Evolutionary conservation across 2,888 invertebrate species (phyloP).

Genomic region (Brassicogethes aeneus): DNA sequence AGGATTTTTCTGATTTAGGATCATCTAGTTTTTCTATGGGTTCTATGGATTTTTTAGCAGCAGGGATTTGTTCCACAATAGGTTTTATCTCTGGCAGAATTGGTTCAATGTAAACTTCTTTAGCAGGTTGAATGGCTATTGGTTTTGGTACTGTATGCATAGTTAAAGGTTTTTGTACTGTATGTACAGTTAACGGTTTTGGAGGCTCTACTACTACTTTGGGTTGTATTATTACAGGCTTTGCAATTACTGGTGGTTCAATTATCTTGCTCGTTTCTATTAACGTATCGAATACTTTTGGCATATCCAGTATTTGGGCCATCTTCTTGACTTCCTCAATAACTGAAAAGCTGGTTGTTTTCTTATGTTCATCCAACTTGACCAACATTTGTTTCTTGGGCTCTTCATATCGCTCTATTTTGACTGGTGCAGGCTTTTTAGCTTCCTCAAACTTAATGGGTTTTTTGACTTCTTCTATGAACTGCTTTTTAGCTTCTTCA

Average conservation of each 20-base stretch:
- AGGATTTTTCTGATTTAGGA: slow-evolving; percentile 25
- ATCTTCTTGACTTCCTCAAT: slow-evolving; percentile 2
- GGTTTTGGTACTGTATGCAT: slow-evolving; percentile 14
- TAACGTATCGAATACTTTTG: background rate
- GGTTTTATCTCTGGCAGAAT: slow-evolving; percentile 2
- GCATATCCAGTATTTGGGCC: slow-evolving; percentile 2
- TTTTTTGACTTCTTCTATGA: slow-evolving; percentile 40
- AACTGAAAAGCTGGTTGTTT: no score
- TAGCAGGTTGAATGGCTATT: slow-evolving; percentile 6
- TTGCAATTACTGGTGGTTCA: background rate
- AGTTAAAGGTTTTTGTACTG: slow-evolving; percentile 15
- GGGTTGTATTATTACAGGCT: background rate
- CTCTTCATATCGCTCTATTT: background rate
- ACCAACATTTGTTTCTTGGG: background rate
- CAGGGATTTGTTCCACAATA: slow-evolving; percentile 7
- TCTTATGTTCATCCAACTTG: background rate
- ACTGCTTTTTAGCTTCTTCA: slow-evolving; percentile 47
- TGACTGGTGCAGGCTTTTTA: background rate
- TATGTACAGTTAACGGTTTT: slow-evolving; percentile 33
- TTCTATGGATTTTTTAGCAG: slow-evolving; percentile 11
- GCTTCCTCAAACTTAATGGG: slow-evolving; percentile 16
- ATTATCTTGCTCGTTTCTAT: background rate
- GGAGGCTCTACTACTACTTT: slow-evolving; percentile 16
- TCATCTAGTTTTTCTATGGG: slow-evolving; percentile 7
- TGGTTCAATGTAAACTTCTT: background rate